These are phyloP conservation scores for Aplodontia rufa DNA, from an alignment of 2,113 vertebrate species.

Conservation along the genomic window DNA sequence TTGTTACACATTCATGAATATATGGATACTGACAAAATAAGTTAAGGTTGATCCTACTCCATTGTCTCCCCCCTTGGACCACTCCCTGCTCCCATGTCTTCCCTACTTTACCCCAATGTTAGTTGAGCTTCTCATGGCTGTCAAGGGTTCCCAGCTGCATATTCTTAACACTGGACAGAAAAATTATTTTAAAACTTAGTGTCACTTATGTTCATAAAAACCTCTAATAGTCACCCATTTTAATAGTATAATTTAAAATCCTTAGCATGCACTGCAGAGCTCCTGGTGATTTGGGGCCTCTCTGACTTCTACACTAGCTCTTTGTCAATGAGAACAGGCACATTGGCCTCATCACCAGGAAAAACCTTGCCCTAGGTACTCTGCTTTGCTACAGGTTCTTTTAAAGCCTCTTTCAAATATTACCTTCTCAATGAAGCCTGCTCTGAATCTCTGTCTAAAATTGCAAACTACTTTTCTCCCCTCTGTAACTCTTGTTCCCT, in stretches of 20 bases:
- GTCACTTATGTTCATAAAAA: background rate
- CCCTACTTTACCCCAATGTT: too few species aligned
- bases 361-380: background rate
- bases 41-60: too few species aligned
- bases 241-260: background rate
- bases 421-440: background rate
- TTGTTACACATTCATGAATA: too few species aligned
- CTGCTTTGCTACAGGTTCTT: background rate
- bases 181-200: background rate
- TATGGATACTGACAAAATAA: too few species aligned
- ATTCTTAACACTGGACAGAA: background rate
- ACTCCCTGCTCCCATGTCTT: too few species aligned
- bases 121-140: too few species aligned
- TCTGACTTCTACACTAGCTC: background rate
- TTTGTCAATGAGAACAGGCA: background rate
- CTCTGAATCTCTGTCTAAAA: background rate
- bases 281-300: background rate
- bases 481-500: background rate
- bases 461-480: background rate
- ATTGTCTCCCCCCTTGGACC: too few species aligned
- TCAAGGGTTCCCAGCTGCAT: too few species aligned
- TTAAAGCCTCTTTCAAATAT: background rate
- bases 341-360: background rate
- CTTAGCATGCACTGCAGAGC: background rate
- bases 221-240: background rate